A percentile compares a stretch with the other conserved stretches of the same genome.
phyloP scores from a whole-genome alignment of 2,888 invertebrate genomes.

The Gerris lacustris region DNA sequence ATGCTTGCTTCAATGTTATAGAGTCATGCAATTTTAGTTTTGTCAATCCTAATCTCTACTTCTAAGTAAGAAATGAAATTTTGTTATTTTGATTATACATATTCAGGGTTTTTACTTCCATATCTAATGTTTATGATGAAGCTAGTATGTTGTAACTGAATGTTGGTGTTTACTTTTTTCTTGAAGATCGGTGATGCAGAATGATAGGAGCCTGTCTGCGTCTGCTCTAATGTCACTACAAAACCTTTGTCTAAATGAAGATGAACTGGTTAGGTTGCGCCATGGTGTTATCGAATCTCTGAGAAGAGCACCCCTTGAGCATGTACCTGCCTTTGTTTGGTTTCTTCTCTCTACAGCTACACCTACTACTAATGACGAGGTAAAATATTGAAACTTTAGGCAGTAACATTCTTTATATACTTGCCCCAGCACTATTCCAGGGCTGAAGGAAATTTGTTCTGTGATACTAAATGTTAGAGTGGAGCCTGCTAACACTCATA shows the following conservation, averaged over 20 bases:
- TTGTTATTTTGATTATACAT: no score
- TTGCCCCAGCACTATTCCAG: no score
- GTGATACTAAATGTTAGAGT: no score
- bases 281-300: constrained; percentile 40
- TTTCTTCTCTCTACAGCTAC: constrained; percentile 30
- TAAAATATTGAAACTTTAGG: constrained; percentile 10
- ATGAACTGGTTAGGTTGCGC: constrained; percentile 48
- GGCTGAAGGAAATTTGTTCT: no score
- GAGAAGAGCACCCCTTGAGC: constrained; percentile 32
- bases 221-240: constrained; percentile 55
- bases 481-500: no score
- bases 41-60: no score
- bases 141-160: neutral
- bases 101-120: no score
- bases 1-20: no score
- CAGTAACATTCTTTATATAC: no score
- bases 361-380: constrained; percentile 27
- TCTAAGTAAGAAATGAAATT: no score
- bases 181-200: constrained; percentile 45
- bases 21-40: no score
- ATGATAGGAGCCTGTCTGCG: constrained; percentile 46
- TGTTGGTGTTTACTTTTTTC: neutral
- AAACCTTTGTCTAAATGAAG: constrained; percentile 47
- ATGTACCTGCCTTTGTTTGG: constrained; percentile 36
- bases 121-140: no score